phyloP scores from a whole-genome alignment of 2,113 vertebrate genomes.

The Alexandromys fortis region DNA sequence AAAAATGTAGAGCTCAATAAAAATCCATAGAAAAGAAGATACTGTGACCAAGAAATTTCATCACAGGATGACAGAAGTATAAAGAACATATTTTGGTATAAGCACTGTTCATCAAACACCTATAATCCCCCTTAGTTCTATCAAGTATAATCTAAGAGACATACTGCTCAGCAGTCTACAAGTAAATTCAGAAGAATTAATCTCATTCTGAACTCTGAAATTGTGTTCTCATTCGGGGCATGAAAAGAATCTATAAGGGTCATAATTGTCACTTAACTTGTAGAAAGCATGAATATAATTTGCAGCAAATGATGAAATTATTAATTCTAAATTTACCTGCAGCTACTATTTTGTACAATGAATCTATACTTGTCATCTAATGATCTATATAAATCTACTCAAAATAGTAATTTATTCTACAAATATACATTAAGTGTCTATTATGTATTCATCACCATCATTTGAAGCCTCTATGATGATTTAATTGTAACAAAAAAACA shows the following conservation, averaged over 20 bases:
- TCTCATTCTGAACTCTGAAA: not conserved
- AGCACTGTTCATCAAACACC: not conserved
- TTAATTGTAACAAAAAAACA: not conserved
- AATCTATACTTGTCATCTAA: not conserved
- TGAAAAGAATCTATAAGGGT: not conserved
- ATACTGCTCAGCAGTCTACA: not conserved
- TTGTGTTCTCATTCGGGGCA: rapidly evolving
- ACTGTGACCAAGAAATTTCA: not conserved
- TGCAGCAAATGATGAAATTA: not conserved
- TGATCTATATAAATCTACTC: not conserved
- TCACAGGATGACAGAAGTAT: not conserved
- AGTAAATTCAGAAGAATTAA: not conserved
- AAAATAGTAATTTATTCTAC: not conserved
- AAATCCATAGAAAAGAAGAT: not conserved
- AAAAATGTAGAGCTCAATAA: too few species aligned
- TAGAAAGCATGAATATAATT: not conserved
- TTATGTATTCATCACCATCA: not conserved
- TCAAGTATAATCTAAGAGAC: not conserved
- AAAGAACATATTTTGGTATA: not conserved
- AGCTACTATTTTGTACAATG: not conserved
- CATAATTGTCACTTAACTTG: not conserved
- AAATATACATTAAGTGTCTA: not conserved
- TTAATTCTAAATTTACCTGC: not conserved
- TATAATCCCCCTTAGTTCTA: not conserved
- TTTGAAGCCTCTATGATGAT: not conserved